Evolutionary conservation across 2,113 vertebrate genomes (phyloP).

Genomic region (Hiodon alosoides): DNA sequence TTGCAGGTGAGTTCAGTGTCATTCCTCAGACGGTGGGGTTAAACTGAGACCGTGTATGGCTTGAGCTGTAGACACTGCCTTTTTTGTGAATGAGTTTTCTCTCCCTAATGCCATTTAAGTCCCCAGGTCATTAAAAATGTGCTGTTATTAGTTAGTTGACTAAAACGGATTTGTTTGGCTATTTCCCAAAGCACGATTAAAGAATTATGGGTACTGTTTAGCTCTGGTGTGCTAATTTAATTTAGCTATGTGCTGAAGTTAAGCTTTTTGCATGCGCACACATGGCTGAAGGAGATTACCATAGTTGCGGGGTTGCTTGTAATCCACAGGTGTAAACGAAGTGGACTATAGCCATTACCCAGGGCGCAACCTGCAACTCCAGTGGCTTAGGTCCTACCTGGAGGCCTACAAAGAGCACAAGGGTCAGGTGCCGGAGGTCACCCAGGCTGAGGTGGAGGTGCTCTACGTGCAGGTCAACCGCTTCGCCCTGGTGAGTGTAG

Average conservation of each 20-base stretch:
- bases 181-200: no score
- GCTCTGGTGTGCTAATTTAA: no score
- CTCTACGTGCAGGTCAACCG: conserved; percentile 95
- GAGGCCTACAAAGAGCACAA: conserved; percentile 90
- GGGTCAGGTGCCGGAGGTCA: conserved; percentile 70
- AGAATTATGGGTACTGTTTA: no score
- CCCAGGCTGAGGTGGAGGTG: conserved; percentile 79
- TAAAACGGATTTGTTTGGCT: no score
- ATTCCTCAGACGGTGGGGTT: not conserved
- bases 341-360: conserved; percentile 94
- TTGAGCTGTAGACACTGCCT: not conserved
- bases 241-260: no score
- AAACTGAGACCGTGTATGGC: not conserved
- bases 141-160: no score
- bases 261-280: no score
- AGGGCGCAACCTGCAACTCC: conserved; percentile 70
- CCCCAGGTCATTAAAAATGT: no score
- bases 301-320: conserved; percentile 7
- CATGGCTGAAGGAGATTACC: not conserved
- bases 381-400: conserved; percentile 88
- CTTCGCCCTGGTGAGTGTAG: conserved; percentile 81
- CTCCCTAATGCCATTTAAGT: no score
- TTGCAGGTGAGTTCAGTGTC: conserved; percentile 75
- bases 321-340: conserved; percentile 79
- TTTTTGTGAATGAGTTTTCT: no score